Percentiles rank a stretch among this genome's conserved stretches.
Evolutionary conservation across 1,140 invertebrate species (phyloP).

Genomic region (Papilio polytes): DNA sequence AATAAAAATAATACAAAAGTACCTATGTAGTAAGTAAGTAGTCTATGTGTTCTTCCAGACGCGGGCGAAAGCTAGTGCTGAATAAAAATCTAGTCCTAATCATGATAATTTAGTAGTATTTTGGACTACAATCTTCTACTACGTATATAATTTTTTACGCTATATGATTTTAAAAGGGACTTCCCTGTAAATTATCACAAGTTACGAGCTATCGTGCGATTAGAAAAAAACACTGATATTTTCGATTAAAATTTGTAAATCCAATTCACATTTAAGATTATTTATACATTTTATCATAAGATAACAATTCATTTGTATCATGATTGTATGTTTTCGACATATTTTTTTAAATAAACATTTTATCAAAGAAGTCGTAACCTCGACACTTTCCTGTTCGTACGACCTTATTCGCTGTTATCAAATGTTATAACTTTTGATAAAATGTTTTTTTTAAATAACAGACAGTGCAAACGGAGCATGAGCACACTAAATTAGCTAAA

Average conservation of each 20-base stretch:
- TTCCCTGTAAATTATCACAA: background rate
- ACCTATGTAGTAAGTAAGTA: too few species aligned
- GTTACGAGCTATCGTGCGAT: background rate
- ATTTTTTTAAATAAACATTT: background rate
- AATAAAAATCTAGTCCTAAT: too few species aligned
- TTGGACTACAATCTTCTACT: too few species aligned
- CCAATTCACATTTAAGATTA: background rate
- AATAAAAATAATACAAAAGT: too few species aligned
- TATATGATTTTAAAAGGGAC: background rate
- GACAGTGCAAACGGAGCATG: too few species aligned
- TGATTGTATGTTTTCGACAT: background rate
- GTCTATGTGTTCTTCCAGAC: too few species aligned
- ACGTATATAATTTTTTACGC: too few species aligned
- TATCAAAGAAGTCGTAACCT: background rate
- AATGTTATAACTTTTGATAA: background rate
- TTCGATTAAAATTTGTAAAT: background rate
- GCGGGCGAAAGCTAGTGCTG: too few species aligned
- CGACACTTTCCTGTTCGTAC: background rate
- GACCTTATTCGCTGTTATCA: background rate
- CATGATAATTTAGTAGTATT: too few species aligned
- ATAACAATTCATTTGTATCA: constrained; percentile 1
- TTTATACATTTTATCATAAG: background rate
- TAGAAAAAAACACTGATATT: background rate
- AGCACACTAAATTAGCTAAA: too few species aligned
- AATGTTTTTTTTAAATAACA: too few species aligned